phyloP scores from a whole-genome alignment of 2,797 vertebrate genomes.

The Rhinichthys osculus region DNA sequence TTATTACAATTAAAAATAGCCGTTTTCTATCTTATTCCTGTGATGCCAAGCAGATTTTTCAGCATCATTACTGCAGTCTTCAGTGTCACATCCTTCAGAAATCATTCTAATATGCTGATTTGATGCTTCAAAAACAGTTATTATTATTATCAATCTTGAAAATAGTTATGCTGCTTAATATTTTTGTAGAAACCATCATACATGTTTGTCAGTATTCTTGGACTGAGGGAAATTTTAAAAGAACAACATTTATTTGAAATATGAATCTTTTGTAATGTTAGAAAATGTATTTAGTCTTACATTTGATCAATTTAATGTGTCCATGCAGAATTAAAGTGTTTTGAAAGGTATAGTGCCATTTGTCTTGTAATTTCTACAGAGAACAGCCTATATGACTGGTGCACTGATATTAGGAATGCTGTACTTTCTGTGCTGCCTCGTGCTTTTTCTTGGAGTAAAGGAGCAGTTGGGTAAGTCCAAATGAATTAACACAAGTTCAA shows the following conservation, averaged over 20 bases:
- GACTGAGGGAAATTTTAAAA: not conserved
- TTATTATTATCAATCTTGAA: not conserved
- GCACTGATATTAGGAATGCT: slow-evolving; percentile 65
- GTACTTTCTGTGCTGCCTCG: slow-evolving; percentile 68
- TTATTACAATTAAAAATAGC: too few relatives aligned
- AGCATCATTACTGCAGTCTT: too few relatives aligned
- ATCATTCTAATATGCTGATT: not conserved
- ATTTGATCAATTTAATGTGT: too few relatives aligned
- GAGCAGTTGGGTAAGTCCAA: slow-evolving; percentile 67
- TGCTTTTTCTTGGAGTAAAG: slow-evolving; percentile 72
- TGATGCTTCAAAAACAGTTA: not conserved
- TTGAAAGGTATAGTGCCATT: not conserved
- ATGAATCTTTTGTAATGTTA: too few relatives aligned
- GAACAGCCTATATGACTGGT: slow-evolving; percentile 65
- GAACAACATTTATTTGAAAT: too few relatives aligned
- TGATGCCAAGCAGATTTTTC: not conserved
- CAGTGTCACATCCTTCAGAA: not conserved
- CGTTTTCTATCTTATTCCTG: too few relatives aligned
- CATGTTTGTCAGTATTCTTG: not conserved
- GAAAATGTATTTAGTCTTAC: too few relatives aligned
- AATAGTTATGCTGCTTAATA: not conserved
- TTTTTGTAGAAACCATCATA: not conserved
- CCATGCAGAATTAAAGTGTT: not conserved
- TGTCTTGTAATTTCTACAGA: slow-evolving; percentile 60
- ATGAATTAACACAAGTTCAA: not conserved